Base-by-base conservation (phyloP, 2,888 invertebrate species). In the Pammene aurita region DNA sequence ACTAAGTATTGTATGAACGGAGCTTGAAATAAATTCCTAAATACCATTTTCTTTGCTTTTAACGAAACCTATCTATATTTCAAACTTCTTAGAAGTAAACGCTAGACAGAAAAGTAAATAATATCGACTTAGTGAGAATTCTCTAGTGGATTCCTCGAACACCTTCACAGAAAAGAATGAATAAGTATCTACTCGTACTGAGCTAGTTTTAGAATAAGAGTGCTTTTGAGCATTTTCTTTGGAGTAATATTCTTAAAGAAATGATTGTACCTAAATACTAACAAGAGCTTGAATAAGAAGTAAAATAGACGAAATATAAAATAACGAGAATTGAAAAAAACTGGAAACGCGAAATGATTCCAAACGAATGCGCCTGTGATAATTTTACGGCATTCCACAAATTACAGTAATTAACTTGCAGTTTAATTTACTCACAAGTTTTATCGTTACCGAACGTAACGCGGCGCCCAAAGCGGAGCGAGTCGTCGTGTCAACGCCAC, bases 401-500 rank as follows among this genome's bases (percentile, higher is more conserved):
- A 64, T 60, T 58, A 57, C 38, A 67, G 62, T 62, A 64, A 69
- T 64, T 69, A 64, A 68, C 68, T 54, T 46, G 42, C 52, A 65
- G 54, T 69, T 69, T 69, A 69, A 69, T 69, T 65, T 54, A 38
- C 54, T 60, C 26, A n/a, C 69, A 41, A 60, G 60, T 69, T 69
- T 69, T 54, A 60, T 65, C 41, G 60, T 60, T 60, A 54, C 54
- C 41, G 50, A 65, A 55, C 56, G 56, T 71, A 72, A 75, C 73
- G 71, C 73, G 74, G 70, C 73, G 73, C 71, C 71, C 72, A 71
- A 72, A 66, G 72, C 76, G 73, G 75, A 78, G 79, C 78, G 80
- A 79, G 78, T 79, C 77, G 80, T 80, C 76, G 79, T 83, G 84
- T 81, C 83, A 82, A 79, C 84, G 80, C 78, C 85, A 85, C 80